Evolutionary conservation across 2,888 invertebrate genomes (phyloP).

Genomic region (Amiota mariae): DNA sequence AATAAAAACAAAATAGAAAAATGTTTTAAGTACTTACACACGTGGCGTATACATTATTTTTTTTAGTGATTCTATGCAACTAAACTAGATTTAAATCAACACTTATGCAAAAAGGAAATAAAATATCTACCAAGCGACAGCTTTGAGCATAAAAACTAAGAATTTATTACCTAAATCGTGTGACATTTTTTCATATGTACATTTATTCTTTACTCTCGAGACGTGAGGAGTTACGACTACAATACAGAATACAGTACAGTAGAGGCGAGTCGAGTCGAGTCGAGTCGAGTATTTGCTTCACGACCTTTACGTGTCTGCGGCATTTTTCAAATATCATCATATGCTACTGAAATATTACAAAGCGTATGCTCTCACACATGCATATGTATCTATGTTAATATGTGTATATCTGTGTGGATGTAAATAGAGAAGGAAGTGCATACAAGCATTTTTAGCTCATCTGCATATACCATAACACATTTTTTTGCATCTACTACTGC

Average conservation of each 20-base stretch:
- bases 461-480: too few relatives aligned
- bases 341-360: conserved; percentile 50
- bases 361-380: neutral
- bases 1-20: too few relatives aligned
- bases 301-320: conserved; percentile 41
- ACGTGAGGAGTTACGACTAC: neutral
- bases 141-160: conserved; percentile 45
- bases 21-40: neutral
- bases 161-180: conserved; percentile 46
- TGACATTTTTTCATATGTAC: conserved; percentile 51
- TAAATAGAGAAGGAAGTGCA: too few relatives aligned
- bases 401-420: too few relatives aligned
- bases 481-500: too few relatives aligned
- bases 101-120: neutral
- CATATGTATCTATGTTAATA: too few relatives aligned
- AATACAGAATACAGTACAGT: neutral
- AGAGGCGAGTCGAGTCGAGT: conserved; percentile 46
- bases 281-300: conserved; percentile 42
- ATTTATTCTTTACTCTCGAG: neutral
- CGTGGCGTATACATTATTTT: neutral
- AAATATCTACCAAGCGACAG: neutral
- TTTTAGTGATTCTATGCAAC: neutral
- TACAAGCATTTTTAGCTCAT: too few relatives aligned
- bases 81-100: neutral
- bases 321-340: conserved; percentile 3